Evolutionary conservation across 2,797 vertebrate species (phyloP).

Genomic region (Columba guinea): DNA sequence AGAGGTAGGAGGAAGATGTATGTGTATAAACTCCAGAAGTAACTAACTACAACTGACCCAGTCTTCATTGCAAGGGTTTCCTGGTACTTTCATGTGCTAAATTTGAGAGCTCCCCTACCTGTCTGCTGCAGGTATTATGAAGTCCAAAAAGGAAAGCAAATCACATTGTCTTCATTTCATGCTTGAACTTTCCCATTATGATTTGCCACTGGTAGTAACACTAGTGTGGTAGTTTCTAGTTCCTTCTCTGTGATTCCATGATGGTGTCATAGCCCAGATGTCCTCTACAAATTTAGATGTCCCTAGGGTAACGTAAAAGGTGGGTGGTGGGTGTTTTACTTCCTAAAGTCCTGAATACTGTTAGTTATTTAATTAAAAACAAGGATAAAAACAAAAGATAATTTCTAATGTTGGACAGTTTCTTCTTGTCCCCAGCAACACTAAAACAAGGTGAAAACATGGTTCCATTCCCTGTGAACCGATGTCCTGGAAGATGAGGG

Average conservation of each 20-base stretch:
- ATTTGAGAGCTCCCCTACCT: conserved; percentile 31
- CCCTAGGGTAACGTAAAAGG: not conserved
- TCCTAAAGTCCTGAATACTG: not conserved
- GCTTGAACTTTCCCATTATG: not conserved
- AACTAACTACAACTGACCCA: not conserved
- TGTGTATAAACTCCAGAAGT: not conserved
- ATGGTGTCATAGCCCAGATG: not conserved
- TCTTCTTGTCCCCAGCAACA: not conserved
- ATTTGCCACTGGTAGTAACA: not conserved
- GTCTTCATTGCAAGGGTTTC: not conserved
- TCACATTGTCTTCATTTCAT: not conserved
- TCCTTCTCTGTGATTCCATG: not conserved
- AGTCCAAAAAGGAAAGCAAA: not conserved
- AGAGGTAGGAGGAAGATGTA: not conserved
- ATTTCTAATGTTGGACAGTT: not conserved
- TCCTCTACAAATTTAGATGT: not conserved
- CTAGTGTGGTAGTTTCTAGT: not conserved
- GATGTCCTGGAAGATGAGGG: not conserved
- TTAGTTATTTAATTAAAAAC: not conserved
- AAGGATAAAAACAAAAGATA: not conserved
- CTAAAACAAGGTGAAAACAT: not conserved
- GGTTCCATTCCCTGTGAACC: not conserved
- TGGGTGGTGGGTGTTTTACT: not conserved
- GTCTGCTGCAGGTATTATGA: conserved; percentile 18
- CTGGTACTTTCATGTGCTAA: not conserved